phyloP scores from a whole-genome alignment of 2,797 vertebrate species.

The Gymnocypris eckloni region DNA sequence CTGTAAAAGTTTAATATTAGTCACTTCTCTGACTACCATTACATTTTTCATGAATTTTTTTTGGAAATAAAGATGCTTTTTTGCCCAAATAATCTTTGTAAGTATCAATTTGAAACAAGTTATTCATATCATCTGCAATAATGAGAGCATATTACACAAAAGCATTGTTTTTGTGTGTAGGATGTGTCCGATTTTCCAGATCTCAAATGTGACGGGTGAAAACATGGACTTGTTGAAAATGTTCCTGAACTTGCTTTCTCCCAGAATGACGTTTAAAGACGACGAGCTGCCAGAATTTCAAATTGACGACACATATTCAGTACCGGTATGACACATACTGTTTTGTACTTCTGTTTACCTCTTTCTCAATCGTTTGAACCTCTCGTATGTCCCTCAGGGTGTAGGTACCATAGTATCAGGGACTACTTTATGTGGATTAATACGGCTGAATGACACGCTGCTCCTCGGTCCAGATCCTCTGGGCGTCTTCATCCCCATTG shows the following conservation, averaged over 20 bases:
- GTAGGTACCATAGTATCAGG: slow-evolving; percentile 90
- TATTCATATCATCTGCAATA: not conserved
- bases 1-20: no score
- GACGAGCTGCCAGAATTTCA: slow-evolving; percentile 96
- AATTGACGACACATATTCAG: slow-evolving; percentile 97
- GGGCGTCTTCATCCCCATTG: slow-evolving; percentile 86
- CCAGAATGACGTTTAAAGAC: slow-evolving; percentile 90
- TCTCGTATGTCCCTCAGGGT: slow-evolving; percentile 71
- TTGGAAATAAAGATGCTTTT: not conserved
- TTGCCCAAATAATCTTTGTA: not conserved
- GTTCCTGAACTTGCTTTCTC: slow-evolving; percentile 96
- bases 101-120: not conserved
- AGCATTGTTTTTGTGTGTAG: slow-evolving; percentile 63
- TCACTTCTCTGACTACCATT: not conserved
- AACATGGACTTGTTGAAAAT: slow-evolving; percentile 96
- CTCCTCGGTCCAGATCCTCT: slow-evolving; percentile 87
- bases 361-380: not conserved
- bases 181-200: slow-evolving; percentile 98
- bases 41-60: not conserved
- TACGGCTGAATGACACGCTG: slow-evolving; percentile 86
- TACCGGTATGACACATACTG: slow-evolving; percentile 75
- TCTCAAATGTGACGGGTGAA: slow-evolving; percentile 95
- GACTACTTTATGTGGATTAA: slow-evolving; percentile 85
- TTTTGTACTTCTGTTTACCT: not conserved
- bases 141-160: not conserved